These are phyloP conservation scores for Cosmia trapezina DNA, from an alignment of 2,888 invertebrate genomes.

Conservation along the genomic window DNA sequence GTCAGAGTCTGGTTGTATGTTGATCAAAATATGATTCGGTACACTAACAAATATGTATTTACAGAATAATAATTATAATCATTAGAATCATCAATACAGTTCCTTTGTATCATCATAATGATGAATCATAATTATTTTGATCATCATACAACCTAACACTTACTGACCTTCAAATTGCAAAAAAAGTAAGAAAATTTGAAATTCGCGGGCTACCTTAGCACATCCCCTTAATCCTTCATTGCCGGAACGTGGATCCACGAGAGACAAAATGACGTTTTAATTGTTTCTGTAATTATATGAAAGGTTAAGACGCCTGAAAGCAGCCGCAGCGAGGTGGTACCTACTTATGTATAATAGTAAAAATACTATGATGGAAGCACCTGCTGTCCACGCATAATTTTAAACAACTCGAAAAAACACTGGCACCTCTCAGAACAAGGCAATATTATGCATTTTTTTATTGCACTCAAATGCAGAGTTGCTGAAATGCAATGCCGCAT, in stretches of 20 bases:
- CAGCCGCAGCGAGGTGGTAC: not conserved
- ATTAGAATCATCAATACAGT: not conserved
- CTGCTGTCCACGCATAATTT: not conserved
- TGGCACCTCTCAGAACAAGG: not conserved
- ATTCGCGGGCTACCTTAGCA: too few species aligned
- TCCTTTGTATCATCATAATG: not conserved
- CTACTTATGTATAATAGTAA: not conserved
- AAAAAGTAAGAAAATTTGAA: not conserved
- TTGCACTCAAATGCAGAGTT: not conserved
- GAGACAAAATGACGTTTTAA: too few species aligned
- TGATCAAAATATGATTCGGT: not conserved
- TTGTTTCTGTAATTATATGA: too few species aligned
- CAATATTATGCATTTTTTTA: not conserved
- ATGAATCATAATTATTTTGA: not conserved
- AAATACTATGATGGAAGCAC: conserved; percentile 2
- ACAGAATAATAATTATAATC: not conserved
- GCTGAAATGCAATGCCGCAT: not conserved
- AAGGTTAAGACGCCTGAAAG: not conserved
- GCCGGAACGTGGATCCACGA: too few species aligned
- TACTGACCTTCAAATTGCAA: not conserved
- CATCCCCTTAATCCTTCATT: not conserved
- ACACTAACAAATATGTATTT: not conserved
- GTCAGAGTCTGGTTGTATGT: too few species aligned
- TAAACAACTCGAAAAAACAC: not conserved
- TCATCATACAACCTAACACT: not conserved